Base-by-base conservation (phyloP, 2,113 vertebrate species). In the Redunca redunca region DNA sequence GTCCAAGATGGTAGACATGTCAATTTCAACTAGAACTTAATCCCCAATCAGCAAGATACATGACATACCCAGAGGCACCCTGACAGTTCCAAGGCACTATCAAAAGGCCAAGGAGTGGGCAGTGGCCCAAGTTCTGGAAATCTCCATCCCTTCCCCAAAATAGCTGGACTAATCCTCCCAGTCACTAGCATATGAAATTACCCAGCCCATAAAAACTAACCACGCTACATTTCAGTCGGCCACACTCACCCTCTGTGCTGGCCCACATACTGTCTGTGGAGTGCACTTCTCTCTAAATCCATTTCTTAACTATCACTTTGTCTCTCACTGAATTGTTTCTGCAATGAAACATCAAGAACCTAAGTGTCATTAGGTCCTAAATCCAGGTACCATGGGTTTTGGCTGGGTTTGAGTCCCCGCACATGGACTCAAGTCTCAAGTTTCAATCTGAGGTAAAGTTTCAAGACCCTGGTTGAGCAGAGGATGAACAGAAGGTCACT, bases 161-260 rank as follows among this genome's bases (percentile, higher is more conserved):
- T 12, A 36, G 64, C 1, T 71, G 64, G 64, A 71, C 19, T 36
- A 71, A 36, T 36, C n/a, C 19, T 71, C 67, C n/a, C 67, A 40
- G 67, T 71, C 67, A 71, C 67, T 71, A 23, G 19, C 67, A 71
- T 40, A 40, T 40, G 67, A 71, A 71, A 36, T 71, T 40, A 71
- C 10, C 5, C n/a, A 71, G n/a, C n/a, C n/a, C 67, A 23, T 40
- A 12, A 23, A 36, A 71, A 71, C 2, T 12, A 71, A 40, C 67
- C 5, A 0, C 0, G 19, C 64, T 4, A 23, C 10, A 23, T 71
- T 40, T 71, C 67, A 11, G n/a, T 71, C 9, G 0, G 64, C 64
- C 17, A 21, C 64, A 36, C 19, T 71, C 17, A 40, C 67, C 19
- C 33, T 19, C 62, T 67, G 33, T 4, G 7, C 33, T 67, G 19